phyloP scores from a whole-genome alignment of 2,888 invertebrate species.

The Drosophila prolongata region DNA sequence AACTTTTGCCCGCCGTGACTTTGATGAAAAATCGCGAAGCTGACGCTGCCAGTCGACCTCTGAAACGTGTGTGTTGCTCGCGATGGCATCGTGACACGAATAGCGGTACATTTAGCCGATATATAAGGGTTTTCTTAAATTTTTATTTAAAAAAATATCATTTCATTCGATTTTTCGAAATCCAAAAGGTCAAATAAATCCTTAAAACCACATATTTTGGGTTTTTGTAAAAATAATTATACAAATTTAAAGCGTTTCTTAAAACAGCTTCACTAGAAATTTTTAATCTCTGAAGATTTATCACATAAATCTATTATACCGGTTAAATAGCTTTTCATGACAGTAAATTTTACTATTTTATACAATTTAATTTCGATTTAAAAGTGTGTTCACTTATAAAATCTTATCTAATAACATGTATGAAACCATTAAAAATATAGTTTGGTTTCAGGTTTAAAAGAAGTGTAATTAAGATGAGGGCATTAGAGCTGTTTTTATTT shows the following conservation, averaged over 20 bases:
- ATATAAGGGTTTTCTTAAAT: not conserved
- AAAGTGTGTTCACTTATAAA: no score
- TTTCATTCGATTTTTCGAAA: not conserved
- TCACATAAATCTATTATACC: no score
- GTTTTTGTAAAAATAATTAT: not conserved
- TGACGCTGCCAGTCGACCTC: slow-evolving; percentile 16
- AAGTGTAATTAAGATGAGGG: no score
- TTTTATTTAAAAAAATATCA: not conserved
- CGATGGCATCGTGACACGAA: slow-evolving; percentile 26
- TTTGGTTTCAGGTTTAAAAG: no score
- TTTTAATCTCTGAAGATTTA: no score
- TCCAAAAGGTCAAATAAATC: no score
- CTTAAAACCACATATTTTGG: not conserved
- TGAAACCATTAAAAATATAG: no score
- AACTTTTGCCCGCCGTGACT: slow-evolving; percentile 52
- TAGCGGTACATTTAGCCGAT: not conserved
- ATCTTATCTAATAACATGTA: no score
- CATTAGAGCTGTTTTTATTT: no score
- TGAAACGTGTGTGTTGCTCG: slow-evolving; percentile 19
- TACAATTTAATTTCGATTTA: no score
- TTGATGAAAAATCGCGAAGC: slow-evolving; percentile 55
- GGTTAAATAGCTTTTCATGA: no score
- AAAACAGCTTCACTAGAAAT: not conserved
- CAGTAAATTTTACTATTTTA: no score
- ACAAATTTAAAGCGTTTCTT: not conserved